Conservation (phyloP, 2,888 invertebrate genomes). For the Lithosia quadra region DNA sequence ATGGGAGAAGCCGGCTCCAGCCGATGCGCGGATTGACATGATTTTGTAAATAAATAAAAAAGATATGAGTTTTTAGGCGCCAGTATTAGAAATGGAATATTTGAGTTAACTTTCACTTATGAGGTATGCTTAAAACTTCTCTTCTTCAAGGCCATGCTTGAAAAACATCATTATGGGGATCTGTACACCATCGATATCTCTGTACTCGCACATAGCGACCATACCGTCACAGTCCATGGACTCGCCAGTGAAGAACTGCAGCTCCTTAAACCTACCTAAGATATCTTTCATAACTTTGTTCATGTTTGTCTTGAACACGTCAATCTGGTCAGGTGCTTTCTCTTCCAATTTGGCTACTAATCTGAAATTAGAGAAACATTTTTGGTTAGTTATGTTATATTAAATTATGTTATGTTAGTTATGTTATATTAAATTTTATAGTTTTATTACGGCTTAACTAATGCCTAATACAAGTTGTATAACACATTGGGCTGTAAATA, state of each 20-base stretch:
- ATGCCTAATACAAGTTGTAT: background rate
- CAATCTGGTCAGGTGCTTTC: slow-evolving; percentile 93
- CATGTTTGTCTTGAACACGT: slow-evolving; percentile 96
- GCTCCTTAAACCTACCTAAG: slow-evolving; percentile 95
- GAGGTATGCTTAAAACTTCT: slow-evolving; percentile 92
- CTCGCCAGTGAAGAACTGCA: slow-evolving; percentile 97
- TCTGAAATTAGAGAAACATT: slow-evolving; percentile 82
- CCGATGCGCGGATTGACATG: slow-evolving; percentile 70
- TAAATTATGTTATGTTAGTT: no score
- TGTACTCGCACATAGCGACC: slow-evolving; percentile 97
- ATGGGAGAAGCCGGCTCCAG: slow-evolving; percentile 77
- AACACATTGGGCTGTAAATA: background rate
- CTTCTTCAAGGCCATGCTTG: slow-evolving; percentile 97
- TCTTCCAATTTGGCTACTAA: slow-evolving; percentile 94
- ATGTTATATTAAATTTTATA: background rate
- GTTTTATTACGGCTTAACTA: no score
- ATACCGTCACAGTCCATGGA: slow-evolving; percentile 97
- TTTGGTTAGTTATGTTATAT: slow-evolving; percentile 2
- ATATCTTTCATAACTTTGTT: slow-evolving; percentile 98
- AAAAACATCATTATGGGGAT: slow-evolving; percentile 97
- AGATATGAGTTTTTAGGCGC: slow-evolving; percentile 69
- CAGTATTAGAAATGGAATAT: slow-evolving; percentile 70
- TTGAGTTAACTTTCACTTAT: slow-evolving; percentile 69
- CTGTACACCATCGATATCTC: slow-evolving; percentile 93
- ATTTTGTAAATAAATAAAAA: slow-evolving; percentile 84